Conservation (phyloP, 2,797 vertebrate genomes). For the Antrozous pallidus region DNA sequence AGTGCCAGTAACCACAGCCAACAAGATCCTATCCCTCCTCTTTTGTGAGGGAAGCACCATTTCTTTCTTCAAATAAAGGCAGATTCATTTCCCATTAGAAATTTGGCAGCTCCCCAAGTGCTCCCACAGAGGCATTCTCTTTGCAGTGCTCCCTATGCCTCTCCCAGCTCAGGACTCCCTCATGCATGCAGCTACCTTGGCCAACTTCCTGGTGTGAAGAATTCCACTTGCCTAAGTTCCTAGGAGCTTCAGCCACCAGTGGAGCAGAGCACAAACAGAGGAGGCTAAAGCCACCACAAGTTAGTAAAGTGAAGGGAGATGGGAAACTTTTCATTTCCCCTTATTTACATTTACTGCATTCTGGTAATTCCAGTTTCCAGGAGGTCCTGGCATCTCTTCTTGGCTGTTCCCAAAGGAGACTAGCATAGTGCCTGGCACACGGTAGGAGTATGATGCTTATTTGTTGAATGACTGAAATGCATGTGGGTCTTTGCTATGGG, state of each 20-base stretch:
- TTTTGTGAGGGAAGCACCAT: background rate
- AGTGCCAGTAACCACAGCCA: background rate
- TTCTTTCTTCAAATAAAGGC: conserved; percentile 50
- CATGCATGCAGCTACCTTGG: background rate
- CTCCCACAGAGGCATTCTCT: background rate
- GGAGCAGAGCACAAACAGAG: background rate
- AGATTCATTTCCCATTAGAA: conserved; percentile 31
- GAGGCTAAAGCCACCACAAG: background rate
- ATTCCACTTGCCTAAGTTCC: background rate
- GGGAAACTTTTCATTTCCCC: background rate
- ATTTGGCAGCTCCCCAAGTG: conserved; percentile 24
- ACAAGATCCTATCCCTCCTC: background rate
- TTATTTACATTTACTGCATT: background rate
- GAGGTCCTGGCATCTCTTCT: background rate
- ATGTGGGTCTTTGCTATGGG: background rate
- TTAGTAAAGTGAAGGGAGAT: background rate
- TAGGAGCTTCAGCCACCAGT: background rate
- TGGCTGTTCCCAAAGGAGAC: background rate
- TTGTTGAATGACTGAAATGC: background rate
- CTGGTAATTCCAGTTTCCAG: background rate
- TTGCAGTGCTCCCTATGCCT: background rate
- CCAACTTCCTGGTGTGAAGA: conserved; percentile 19
- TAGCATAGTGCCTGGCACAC: background rate
- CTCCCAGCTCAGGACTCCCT: background rate
- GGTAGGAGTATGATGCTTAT: background rate